A percentile compares a stretch with the other conserved stretches of the same genome.
Conservation (phyloP, 2,113 vertebrate genomes). For the Sturnus vulgaris region DNA sequence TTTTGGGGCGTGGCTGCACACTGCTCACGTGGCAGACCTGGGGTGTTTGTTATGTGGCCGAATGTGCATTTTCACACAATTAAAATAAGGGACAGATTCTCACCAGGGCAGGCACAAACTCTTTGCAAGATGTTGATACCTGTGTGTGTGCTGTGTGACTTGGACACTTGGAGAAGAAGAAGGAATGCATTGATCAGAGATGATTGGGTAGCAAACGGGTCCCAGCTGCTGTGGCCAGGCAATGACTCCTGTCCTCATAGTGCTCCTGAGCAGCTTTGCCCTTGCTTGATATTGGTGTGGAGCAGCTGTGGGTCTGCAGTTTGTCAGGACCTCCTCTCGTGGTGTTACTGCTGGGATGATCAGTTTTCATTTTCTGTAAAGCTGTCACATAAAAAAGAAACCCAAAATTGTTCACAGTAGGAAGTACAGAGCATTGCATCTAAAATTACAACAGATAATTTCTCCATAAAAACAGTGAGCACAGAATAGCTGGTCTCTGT, state of each 20-base stretch:
- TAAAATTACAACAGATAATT: not conserved
- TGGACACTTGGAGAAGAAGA: not conserved
- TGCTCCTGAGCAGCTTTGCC: not conserved
- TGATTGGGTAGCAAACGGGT: not conserved
- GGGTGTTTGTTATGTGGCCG: not conserved
- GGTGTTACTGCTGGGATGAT: not conserved
- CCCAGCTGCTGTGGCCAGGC: not conserved
- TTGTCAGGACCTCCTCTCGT: not conserved
- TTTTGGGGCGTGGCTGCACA: not conserved
- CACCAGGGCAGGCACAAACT: not conserved
- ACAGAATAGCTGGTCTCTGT: not conserved
- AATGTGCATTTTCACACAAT: not conserved
- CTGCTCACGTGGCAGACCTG: not conserved
- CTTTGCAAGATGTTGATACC: accelerated
- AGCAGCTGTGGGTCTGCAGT: not conserved
- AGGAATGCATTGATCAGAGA: not conserved
- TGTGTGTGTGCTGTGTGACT: not conserved
- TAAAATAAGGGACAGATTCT: not conserved
- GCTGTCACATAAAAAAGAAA: not conserved
- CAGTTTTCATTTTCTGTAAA: not conserved
- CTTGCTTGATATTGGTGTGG: not conserved
- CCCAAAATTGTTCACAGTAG: not conserved
- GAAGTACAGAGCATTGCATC: not conserved
- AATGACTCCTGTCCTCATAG: not conserved
- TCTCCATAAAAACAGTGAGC: not conserved